Conservation (phyloP, 2,888 invertebrate genomes). For the Drosophila anomalata region DNA sequence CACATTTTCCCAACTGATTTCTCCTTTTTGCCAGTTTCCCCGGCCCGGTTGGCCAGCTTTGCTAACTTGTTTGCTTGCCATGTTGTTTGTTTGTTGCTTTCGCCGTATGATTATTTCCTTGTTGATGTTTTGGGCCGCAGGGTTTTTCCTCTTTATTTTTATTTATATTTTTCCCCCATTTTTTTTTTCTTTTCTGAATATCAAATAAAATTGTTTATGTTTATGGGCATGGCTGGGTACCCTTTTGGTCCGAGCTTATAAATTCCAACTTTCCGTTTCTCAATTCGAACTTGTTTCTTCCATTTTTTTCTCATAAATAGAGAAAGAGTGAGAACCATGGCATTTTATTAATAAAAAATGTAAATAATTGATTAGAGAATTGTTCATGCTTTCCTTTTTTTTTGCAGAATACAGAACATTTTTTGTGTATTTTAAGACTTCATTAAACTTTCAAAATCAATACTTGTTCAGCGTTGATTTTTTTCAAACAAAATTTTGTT, state of each 20-base stretch:
- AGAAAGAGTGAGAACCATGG: background rate
- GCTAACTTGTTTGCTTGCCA: background rate
- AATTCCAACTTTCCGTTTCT: constrained; percentile 24
- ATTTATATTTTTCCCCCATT: background rate
- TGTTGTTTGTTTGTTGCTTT: constrained; percentile 30
- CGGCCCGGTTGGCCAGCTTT: constrained; percentile 4
- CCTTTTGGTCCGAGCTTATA: constrained; percentile 1
- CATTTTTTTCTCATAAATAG: background rate
- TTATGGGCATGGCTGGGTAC: constrained; percentile 27
- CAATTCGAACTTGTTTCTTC: background rate
- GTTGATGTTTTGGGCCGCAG: constrained; percentile 39
- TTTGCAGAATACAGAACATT: constrained; percentile 42
- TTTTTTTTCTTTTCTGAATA: constrained; percentile 48
- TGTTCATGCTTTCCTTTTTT: background rate
- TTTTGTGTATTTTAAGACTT: constrained; percentile 52
- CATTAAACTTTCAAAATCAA: constrained; percentile 30
- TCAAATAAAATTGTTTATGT: constrained; percentile 63
- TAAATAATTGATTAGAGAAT: background rate
- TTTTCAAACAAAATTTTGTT: constrained; percentile 62
- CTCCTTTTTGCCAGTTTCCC: background rate
- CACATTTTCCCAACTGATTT: constrained; percentile 65
- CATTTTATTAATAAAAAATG: background rate
- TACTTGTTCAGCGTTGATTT: constrained; percentile 21
- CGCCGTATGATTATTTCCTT: constrained; percentile 39
- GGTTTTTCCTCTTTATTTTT: constrained; percentile 38